phyloP scores from a whole-genome alignment of 2,797 vertebrate species.

The Trachurus trachurus region DNA sequence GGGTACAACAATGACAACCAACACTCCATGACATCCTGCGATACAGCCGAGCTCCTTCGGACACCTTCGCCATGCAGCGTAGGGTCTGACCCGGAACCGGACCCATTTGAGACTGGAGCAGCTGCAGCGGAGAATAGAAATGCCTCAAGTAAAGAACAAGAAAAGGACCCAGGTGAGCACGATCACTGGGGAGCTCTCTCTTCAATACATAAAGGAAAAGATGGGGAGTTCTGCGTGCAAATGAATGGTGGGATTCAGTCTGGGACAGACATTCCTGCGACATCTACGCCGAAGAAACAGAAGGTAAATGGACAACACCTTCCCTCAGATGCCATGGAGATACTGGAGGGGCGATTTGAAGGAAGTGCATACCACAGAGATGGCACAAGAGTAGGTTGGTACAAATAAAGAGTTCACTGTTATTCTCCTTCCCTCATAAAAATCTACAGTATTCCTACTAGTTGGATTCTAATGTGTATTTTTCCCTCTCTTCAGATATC shows the following conservation, averaged over 20 bases:
- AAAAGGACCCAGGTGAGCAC: constrained; percentile 4
- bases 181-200: constrained; percentile 64
- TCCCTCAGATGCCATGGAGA: constrained; percentile 55
- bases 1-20: constrained; percentile 27
- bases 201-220: constrained; percentile 62
- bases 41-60: constrained; percentile 73
- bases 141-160: not conserved
- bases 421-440: not conserved
- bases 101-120: not conserved
- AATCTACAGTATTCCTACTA: not conserved
- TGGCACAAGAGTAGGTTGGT: constrained; percentile 89
- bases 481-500: constrained; percentile 83
- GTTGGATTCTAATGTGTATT: not conserved
- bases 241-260: constrained; percentile 36
- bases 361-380: constrained; percentile 92
- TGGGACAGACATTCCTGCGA: constrained; percentile 76
- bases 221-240: constrained; percentile 44
- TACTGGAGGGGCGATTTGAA: constrained; percentile 88
- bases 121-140: constrained; percentile 11
- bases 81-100: constrained; percentile 64
- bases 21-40: constrained; percentile 67
- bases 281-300: constrained; percentile 91
- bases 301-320: constrained; percentile 24
- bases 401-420: not conserved
- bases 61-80: constrained; percentile 64